These are phyloP conservation scores for Bradysia coprophila DNA, from an alignment of 1,140 invertebrate species.

Conservation along the genomic window DNA sequence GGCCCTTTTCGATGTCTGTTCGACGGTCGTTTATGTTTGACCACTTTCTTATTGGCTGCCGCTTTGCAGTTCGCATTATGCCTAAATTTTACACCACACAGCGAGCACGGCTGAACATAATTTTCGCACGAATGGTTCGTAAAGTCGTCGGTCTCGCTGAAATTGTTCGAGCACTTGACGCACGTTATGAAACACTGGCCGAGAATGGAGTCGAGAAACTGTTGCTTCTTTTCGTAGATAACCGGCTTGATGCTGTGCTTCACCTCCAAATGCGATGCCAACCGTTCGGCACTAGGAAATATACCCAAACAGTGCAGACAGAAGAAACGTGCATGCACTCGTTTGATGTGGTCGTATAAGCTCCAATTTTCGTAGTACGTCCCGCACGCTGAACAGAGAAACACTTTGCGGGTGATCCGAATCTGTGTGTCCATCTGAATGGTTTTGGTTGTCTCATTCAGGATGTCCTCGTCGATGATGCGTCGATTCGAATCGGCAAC, in stretches of 20 bases:
- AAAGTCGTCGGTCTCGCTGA: slow-evolving; percentile 49
- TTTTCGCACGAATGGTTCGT: slow-evolving; percentile 43
- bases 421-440: slow-evolving; percentile 16
- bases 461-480: slow-evolving; percentile 5
- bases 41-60: too few species aligned
- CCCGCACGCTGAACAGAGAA: slow-evolving; percentile 54
- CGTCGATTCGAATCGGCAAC: slow-evolving; percentile 2
- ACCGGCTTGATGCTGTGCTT: slow-evolving; percentile 53
- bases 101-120: slow-evolving; percentile 12
- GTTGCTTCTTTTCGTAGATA: slow-evolving; percentile 37
- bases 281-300: slow-evolving; percentile 55
- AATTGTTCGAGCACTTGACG: slow-evolving; percentile 55
- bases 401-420: slow-evolving; percentile 49
- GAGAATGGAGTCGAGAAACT: slow-evolving; percentile 39
- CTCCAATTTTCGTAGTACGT: slow-evolving; percentile 71
- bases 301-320: slow-evolving; percentile 62
- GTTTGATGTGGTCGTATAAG: slow-evolving; percentile 60
- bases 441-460: slow-evolving; percentile 8
- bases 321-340: slow-evolving; percentile 54
- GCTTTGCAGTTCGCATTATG: slow-evolving; percentile 15
- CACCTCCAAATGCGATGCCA: slow-evolving; percentile 49
- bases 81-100: slow-evolving; percentile 12
- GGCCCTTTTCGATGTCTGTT: neutral
- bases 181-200: slow-evolving; percentile 55
- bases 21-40: slow-evolving; percentile 2